Evolutionary conservation across 2,113 vertebrate genomes (phyloP).

Genomic region (Muscicapa adusta): DNA sequence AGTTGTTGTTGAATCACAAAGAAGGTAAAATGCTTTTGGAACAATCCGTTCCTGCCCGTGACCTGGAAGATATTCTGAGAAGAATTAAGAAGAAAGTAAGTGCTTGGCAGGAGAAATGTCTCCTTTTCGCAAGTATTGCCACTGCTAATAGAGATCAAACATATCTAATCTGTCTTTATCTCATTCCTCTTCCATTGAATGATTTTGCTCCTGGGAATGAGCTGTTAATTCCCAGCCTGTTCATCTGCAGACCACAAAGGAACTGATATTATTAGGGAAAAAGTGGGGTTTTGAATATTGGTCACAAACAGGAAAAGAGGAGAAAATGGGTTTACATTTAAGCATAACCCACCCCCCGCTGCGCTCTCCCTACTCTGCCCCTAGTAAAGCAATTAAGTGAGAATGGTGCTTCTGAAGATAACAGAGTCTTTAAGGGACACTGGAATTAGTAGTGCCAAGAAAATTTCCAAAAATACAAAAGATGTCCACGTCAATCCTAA

Average conservation of each 20-base stretch:
- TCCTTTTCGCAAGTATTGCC: background rate
- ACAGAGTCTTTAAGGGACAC: background rate
- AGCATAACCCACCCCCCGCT: rapidly evolving
- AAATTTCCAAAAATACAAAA: background rate
- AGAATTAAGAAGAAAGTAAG: slow-evolving; percentile 66
- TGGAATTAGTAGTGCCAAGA: background rate
- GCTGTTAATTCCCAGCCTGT: background rate
- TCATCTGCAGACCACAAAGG: background rate
- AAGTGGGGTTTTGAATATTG: background rate
- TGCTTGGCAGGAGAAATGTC: background rate
- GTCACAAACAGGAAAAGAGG: background rate
- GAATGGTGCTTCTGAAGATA: background rate
- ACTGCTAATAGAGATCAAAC: background rate
- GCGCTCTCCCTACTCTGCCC: rapidly evolving
- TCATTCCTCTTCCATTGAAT: background rate
- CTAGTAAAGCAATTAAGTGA: background rate
- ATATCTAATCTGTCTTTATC: background rate
- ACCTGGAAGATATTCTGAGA: slow-evolving; percentile 17
- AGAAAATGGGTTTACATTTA: background rate
- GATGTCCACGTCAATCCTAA: background rate
- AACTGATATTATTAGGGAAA: background rate
- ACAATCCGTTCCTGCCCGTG: background rate
- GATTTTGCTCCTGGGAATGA: background rate
- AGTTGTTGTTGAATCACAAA: slow-evolving; percentile 43
- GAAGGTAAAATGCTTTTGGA: slow-evolving; percentile 63